These are phyloP conservation scores for Zingel zingel DNA, from an alignment of 2,113 vertebrate species.

Conservation along the genomic window DNA sequence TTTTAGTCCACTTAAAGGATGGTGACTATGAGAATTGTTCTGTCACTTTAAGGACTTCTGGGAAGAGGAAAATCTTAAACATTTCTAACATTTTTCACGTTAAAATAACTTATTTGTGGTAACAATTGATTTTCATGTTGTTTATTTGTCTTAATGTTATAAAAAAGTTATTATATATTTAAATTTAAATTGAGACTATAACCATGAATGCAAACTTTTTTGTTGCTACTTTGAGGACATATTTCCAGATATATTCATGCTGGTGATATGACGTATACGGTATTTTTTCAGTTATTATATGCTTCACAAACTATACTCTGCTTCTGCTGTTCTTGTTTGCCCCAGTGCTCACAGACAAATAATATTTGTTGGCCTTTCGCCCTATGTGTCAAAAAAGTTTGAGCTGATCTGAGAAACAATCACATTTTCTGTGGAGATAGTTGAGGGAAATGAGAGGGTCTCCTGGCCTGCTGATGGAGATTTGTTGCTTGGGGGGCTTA, in stretches of 20 bases:
- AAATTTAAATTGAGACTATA: neutral
- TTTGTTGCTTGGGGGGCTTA: conserved; percentile 70
- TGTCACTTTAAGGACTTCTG: conserved; percentile 40
- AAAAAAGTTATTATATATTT: neutral
- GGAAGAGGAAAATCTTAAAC: neutral
- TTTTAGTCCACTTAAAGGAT: conserved; percentile 26
- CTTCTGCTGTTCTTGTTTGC: conserved; percentile 54
- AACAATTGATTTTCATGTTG: neutral
- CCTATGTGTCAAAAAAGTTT: conserved; percentile 62
- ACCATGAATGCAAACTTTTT: neutral
- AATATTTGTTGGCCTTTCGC: conserved; percentile 58
- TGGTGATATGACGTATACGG: neutral
- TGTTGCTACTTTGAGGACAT: neutral
- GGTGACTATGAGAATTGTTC: neutral
- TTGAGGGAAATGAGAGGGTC: conserved; percentile 59
- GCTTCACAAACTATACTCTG: conserved; percentile 30
- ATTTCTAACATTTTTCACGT: neutral
- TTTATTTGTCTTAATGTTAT: neutral
- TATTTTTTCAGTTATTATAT: neutral
- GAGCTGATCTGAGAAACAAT: conserved; percentile 59
- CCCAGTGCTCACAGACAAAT: conserved; percentile 63
- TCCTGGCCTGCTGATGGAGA: conserved; percentile 65
- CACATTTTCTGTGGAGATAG: conserved; percentile 63
- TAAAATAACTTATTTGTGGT: neutral
- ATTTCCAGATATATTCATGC: conserved; percentile 37